Conservation (phyloP, 2,113 vertebrate genomes). For the Rhineura floridana region DNA sequence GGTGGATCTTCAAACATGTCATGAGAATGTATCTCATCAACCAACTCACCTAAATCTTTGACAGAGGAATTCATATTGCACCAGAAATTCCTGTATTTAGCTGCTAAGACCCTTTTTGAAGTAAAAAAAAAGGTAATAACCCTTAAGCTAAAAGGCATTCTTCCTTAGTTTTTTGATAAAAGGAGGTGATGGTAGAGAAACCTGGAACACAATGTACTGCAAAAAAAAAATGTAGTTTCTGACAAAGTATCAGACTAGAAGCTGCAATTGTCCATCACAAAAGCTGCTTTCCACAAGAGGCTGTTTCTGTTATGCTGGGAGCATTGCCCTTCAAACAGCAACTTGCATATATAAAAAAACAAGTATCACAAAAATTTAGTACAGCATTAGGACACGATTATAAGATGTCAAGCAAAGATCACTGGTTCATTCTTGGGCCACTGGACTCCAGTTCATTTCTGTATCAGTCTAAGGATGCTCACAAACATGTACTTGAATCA, state of each 20-base stretch:
- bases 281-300: background rate
- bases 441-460: slow-evolving; percentile 22
- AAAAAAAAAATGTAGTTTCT: background rate
- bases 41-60: background rate
- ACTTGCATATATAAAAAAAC: background rate
- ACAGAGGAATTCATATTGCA: background rate
- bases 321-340: background rate
- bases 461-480: slow-evolving; percentile 20
- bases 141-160: background rate
- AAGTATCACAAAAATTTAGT: background rate
- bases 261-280: background rate
- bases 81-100: background rate
- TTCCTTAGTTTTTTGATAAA: background rate
- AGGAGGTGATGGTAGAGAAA: background rate
- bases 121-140: background rate
- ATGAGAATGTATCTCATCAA: background rate
- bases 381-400: background rate
- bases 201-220: background rate
- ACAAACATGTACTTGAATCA: slow-evolving; percentile 55
- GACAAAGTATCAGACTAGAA: background rate
- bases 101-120: background rate
- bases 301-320: background rate
- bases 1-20: background rate
- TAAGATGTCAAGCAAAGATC: slow-evolving; percentile 38
- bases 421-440: background rate